phyloP scores from a whole-genome alignment of 2,888 invertebrate genomes.

The Tenthredo amoena region DNA sequence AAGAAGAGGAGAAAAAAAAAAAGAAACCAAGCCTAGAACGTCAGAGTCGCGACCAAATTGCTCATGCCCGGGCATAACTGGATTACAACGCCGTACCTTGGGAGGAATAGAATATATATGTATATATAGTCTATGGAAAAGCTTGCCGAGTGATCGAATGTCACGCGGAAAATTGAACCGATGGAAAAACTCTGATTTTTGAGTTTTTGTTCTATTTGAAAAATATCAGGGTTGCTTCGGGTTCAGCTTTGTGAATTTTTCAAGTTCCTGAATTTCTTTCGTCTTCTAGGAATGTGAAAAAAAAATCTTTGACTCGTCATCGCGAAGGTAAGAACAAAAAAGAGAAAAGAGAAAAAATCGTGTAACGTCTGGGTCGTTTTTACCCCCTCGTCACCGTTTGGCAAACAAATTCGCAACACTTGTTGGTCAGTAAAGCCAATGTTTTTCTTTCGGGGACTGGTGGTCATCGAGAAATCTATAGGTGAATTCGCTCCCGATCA shows the following conservation, averaged over 20 bases:
- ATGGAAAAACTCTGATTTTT: neutral
- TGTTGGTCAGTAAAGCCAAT: neutral
- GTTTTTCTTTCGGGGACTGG: conserved; percentile 34
- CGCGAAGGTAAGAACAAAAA: no score
- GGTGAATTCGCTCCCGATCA: neutral
- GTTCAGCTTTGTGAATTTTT: neutral
- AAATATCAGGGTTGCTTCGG: neutral
- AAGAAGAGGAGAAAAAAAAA: neutral
- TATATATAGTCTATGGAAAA: neutral
- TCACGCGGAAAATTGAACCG: neutral
- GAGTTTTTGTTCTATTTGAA: neutral
- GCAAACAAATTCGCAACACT: conserved; percentile 44
- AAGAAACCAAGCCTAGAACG: neutral
- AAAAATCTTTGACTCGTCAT: neutral
- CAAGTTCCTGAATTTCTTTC: neutral
- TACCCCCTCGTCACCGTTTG: neutral
- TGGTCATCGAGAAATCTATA: conserved; percentile 30
- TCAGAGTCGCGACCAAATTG: conserved; percentile 39
- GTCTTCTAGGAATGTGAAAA: neutral
- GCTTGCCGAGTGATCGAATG: neutral
- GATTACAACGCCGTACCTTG: conserved; percentile 3
- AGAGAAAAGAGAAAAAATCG: neutral
- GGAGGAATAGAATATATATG: neutral
- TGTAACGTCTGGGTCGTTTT: no score
- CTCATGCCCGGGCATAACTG: conserved; percentile 33